Conservation (phyloP, 2,797 vertebrate genomes). For the Rhinoraja longicauda region DNA sequence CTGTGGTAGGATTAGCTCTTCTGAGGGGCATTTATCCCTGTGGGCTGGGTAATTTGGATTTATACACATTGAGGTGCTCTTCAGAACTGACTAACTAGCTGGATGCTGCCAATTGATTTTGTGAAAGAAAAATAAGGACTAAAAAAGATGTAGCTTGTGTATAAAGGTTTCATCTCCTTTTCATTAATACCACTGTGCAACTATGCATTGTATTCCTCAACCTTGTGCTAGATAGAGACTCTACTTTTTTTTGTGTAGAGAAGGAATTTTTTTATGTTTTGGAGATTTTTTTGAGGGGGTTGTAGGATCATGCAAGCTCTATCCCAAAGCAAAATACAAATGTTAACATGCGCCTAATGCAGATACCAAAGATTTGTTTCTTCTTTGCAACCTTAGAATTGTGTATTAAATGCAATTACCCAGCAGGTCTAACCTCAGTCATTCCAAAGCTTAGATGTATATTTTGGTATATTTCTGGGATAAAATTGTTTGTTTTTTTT, state of each 20-base stretch:
- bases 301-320: slow-evolving; percentile 90
- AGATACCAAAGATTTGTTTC: slow-evolving; percentile 98
- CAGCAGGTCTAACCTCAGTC: slow-evolving; percentile 99
- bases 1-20: slow-evolving; percentile 68
- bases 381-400: slow-evolving; percentile 88
- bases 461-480: slow-evolving; percentile 99
- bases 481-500: slow-evolving; percentile 63
- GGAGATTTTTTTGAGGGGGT: slow-evolving; percentile 59
- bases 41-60: slow-evolving; percentile 78
- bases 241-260: slow-evolving; percentile 53
- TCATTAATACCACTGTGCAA: slow-evolving; percentile 83
- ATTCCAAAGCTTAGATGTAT: slow-evolving; percentile 99
- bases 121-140: slow-evolving; percentile 53
- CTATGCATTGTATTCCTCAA: slow-evolving; percentile 95
- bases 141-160: slow-evolving; percentile 50
- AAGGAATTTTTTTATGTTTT: slow-evolving; percentile 79
- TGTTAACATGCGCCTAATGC: slow-evolving; percentile 98
- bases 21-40: slow-evolving; percentile 68
- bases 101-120: slow-evolving; percentile 65
- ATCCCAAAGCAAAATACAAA: slow-evolving; percentile 99
- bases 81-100: slow-evolving; percentile 75
- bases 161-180: slow-evolving; percentile 53
- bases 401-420: slow-evolving; percentile 96
- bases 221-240: slow-evolving; percentile 69
- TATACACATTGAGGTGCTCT: slow-evolving; percentile 77